Evolutionary conservation across 37 sponge, comb jelly and placozoan species (phyloP), one percentile per base, ranked within the genome.

Genomic region (Petrosia ficiformis): DNA sequence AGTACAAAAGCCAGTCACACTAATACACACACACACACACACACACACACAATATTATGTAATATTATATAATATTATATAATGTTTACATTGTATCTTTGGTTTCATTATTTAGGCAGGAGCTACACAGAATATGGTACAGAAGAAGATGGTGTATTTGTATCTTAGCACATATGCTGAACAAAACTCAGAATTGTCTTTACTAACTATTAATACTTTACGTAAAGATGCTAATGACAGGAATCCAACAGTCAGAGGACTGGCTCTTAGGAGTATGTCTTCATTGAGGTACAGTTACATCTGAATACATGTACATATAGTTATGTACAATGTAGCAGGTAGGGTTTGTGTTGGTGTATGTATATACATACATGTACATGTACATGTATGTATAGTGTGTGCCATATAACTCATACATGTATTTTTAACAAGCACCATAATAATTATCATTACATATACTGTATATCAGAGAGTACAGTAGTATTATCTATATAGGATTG

Each of bases 71-170:
- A 4, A 31, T 59, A 59, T 4, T 4, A 31, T 31, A 59, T 4
- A 2, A 31, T 3, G 3, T 59, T 31, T 31, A 59, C 35, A 3
- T 48, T 5, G 63, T 5, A 61, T 74, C 28, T 42, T 25, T 44
- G 10, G 34, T 75, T 1, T 74, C 28, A 24, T 5, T 57, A 10
- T 37, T 3, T 44, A 96, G 90, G 97, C 93, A 3, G 87, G 83
- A 11, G 97, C 93, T 44, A 90, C 94, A 0, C 67, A 75, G 48
- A 87, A 96, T 70, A 59, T 93, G 40, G 83, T 93, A 8, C 97
- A 92, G 81, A 96, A 96, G 91, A 96, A 96, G 84, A 72, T 96
- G 71, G 95, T 93, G 33, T 96, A 96, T 52, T 82, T 94, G 32
- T 96, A 93, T 85, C 96, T 96, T 14, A 78, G 92, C 54, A 90